A percentile compares a stretch with the other conserved stretches of the same genome.
These are phyloP conservation scores for Julus scandinavius DNA, from an alignment of 2,888 invertebrate genomes.

Conservation along the genomic window DNA sequence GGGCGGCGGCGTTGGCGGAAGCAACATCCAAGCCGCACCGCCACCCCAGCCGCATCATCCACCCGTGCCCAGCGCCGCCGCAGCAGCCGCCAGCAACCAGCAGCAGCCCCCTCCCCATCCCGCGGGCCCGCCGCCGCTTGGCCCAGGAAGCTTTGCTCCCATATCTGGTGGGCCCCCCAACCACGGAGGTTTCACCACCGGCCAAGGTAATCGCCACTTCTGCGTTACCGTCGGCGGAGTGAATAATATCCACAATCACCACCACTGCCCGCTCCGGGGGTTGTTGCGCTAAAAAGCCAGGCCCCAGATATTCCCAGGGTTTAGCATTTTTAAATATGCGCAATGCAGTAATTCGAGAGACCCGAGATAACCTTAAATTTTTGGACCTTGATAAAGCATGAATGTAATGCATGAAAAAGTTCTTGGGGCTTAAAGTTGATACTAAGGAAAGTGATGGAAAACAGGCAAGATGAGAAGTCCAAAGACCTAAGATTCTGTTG, in stretches of 20 bases:
- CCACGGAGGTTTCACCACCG: conserved; percentile 57
- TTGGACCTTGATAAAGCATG: no score
- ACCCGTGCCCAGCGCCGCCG: background rate
- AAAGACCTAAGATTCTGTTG: no score
- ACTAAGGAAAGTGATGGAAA: no score
- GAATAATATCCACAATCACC: background rate
- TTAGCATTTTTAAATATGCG: no score
- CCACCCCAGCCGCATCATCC: conserved; percentile 45
- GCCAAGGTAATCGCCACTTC: conserved; percentile 56
- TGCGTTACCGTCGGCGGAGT: conserved; percentile 51
- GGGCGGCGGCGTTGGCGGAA: background rate
- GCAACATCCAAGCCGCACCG: background rate
- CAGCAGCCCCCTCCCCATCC: conserved; percentile 49
- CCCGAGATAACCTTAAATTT: no score
- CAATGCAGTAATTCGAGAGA: no score
- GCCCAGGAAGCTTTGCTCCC: conserved; percentile 54
- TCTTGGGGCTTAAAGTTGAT: no score
- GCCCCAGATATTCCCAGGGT: no score
- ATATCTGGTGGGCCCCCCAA: conserved; percentile 55
- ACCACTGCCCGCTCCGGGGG: background rate
- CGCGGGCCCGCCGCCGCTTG: conserved; percentile 36
- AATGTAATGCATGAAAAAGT: no score
- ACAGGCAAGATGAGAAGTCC: no score
- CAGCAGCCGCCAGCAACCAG: background rate
- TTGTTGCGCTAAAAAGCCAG: background rate